Evolutionary conservation across 1,140 invertebrate species (phyloP), one percentile per base, ranked within the genome.

Genomic region (Calephelis nemesis): DNA sequence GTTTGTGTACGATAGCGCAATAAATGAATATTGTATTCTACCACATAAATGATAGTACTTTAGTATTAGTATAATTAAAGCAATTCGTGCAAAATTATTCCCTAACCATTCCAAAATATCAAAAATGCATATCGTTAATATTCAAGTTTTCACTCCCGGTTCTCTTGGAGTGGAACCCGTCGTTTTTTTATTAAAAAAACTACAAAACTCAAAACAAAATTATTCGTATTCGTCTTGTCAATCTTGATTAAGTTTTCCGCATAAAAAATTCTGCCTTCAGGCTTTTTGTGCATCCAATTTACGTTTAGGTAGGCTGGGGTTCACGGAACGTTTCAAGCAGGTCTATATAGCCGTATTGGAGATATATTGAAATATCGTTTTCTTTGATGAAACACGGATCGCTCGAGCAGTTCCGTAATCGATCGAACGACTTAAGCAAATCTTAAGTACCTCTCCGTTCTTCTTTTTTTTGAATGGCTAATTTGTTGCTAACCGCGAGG

Each of bases 281-380:
- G 54, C 54, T 58, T 58, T 54, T 58, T 58, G 5, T 58, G 54
- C 54, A 58, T 58, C 54, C 54, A 58, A n/a, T 58, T 58, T 58
- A 58, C 54, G 54, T 58, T 39, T 58, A 58, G 54, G 30, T 58
- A 58, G 9, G 54, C 54, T 30, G 54, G 54, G 30, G 30, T 30
- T 58, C 54, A 58, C 19, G 54, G 54, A 58, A 58, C 54, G 54
- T 30, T 58, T 58, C 54, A 58, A 58, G 54, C 54, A 58, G 54
- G 12, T 58, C 12, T 12, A 58, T 30, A 54, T 54, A 30, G 8
- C 10, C 10, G 19, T 39, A 39, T 30, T 30, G 54, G 54, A 58
- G 42, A 58, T 58, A 30, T 58, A n/a, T 6, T 39, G 54, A 58
- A 58, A 58, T 39, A 11, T 58, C 54, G 54, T 39, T 58, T 58